A percentile compares a stretch with the other conserved stretches of the same genome.
phyloP scores from a whole-genome alignment of 1,140 invertebrate genomes.

The Drosophila sp. region DNA sequence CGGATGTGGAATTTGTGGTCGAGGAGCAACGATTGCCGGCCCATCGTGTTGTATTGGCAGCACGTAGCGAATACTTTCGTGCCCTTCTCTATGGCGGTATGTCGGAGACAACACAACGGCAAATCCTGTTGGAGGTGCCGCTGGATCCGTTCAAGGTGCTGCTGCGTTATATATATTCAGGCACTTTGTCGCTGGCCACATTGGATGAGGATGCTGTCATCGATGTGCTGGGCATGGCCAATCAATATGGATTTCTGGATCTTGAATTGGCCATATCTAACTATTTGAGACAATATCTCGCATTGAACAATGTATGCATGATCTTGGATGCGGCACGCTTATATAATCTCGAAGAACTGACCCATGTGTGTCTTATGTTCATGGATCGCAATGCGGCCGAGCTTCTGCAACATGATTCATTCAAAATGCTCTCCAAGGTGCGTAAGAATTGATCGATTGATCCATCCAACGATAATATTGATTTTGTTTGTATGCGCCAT shows the following conservation, averaged over 20 bases:
- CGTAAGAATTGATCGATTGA: not conserved
- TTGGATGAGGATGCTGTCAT: conserved; percentile 93
- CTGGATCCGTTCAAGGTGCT: conserved; percentile 94
- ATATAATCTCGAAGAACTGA: conserved; percentile 86
- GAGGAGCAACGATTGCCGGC: conserved; percentile 92
- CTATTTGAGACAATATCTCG: conserved; percentile 94
- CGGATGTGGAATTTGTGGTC: conserved; percentile 95
- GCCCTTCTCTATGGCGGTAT: conserved; percentile 95
- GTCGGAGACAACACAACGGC: conserved; percentile 91
- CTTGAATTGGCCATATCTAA: conserved; percentile 96
- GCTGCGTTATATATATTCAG: conserved; percentile 97
- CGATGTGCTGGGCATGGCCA: conserved; percentile 94
- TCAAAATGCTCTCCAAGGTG: conserved; percentile 93
- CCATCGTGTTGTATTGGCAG: conserved; percentile 93
- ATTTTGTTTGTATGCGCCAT: conserved; percentile 37
- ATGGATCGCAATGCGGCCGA: conserved; percentile 94
- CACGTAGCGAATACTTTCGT: conserved; percentile 97
- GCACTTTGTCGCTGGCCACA: conserved; percentile 91
- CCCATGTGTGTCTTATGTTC: conserved; percentile 89
- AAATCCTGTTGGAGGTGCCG: conserved; percentile 94
- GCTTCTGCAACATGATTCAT: conserved; percentile 92
- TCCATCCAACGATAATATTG: too few relatives aligned
- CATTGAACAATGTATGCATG: conserved; percentile 94
- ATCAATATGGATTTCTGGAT: conserved; percentile 97
- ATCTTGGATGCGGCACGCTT: conserved; percentile 94